Evolutionary conservation across 2,888 invertebrate genomes (phyloP).

Genomic region (Cosmia pyralina): DNA sequence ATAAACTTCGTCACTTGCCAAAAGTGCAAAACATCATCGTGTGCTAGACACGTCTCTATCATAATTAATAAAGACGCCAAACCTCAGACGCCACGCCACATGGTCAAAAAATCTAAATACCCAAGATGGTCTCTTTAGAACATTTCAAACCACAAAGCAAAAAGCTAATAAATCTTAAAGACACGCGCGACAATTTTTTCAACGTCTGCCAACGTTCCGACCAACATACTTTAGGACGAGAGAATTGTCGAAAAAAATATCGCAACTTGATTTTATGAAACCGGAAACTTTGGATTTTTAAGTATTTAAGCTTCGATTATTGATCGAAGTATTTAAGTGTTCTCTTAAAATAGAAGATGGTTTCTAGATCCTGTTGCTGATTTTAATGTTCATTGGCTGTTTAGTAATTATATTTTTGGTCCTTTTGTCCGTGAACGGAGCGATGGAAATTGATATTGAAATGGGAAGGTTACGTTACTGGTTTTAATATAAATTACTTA

Average conservation of each 20-base stretch:
- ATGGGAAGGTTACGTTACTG: no score
- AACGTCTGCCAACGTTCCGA: constrained; percentile 51
- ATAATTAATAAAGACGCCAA: constrained; percentile 21
- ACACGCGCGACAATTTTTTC: constrained; percentile 63
- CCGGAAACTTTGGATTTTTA: constrained; percentile 55
- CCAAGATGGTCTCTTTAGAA: constrained; percentile 31
- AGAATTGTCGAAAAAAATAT: constrained; percentile 42
- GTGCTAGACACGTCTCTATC: not conserved
- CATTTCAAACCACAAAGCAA: constrained; percentile 12
- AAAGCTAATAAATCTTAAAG: constrained; percentile 56
- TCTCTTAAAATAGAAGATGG: constrained; percentile 24
- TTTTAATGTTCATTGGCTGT: not conserved
- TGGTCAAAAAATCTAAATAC: constrained; percentile 39
- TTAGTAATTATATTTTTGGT: not conserved
- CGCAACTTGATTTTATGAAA: constrained; percentile 25
- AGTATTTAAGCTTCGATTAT: constrained; percentile 36
- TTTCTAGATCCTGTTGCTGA: constrained; percentile 41
- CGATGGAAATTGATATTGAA: no score
- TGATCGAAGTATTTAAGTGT: constrained; percentile 46
- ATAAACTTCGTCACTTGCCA: not conserved
- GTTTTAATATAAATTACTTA: no score
- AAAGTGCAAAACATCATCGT: not conserved
- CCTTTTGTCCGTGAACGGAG: not conserved
- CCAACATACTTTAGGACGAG: constrained; percentile 37
- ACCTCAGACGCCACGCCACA: constrained; percentile 27